Evolutionary conservation across 2,113 vertebrate species (phyloP).

Genomic region (Centropus unirufus): DNA sequence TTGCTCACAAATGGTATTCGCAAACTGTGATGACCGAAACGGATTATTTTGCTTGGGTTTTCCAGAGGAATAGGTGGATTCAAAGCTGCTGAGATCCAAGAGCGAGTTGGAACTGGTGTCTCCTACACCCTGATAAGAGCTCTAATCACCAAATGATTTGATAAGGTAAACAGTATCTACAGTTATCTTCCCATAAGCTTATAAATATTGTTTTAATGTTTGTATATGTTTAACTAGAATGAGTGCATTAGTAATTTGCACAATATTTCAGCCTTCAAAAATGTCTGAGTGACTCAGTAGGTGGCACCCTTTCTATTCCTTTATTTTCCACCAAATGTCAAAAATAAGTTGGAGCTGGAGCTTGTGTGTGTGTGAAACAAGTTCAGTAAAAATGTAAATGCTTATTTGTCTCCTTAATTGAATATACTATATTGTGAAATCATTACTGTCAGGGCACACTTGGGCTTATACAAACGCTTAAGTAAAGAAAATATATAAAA

Average conservation of each 20-base stretch:
- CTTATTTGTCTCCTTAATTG: slow-evolving; percentile 75
- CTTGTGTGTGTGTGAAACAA: background rate
- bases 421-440: slow-evolving; percentile 78
- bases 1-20: background rate
- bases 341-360: background rate
- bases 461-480: slow-evolving; percentile 65
- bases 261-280: background rate
- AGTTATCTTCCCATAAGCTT: background rate
- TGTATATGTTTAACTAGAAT: background rate
- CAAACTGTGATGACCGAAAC: rapidly evolving
- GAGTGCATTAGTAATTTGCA: background rate
- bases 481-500: slow-evolving; percentile 78
- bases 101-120: background rate
- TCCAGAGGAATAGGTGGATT: background rate
- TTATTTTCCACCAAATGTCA: slow-evolving; percentile 26
- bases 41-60: background rate
- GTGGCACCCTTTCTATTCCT: slow-evolving; percentile 72
- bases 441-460: slow-evolving; percentile 79
- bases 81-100: background rate
- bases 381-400: slow-evolving; percentile 72
- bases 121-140: background rate
- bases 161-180: background rate
- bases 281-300: slow-evolving; percentile 60
- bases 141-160: background rate
- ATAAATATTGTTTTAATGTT: background rate